These are phyloP conservation scores for Trigoniulus corallinus DNA, from an alignment of 1,140 invertebrate species.

Conservation along the genomic window DNA sequence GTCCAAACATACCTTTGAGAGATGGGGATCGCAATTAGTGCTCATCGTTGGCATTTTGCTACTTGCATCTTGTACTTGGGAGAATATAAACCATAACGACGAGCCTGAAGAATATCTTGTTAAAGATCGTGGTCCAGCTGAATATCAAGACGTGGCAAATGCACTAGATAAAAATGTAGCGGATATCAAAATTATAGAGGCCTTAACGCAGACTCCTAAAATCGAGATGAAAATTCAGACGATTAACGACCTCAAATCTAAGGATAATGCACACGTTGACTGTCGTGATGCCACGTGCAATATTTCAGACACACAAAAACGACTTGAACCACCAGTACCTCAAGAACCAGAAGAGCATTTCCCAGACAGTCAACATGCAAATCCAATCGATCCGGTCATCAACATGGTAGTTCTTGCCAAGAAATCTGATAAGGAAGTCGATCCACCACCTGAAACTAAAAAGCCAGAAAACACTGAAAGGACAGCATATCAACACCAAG, in stretches of 20 bases:
- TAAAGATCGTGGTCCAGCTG: constrained; percentile 35
- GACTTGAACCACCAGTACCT: constrained; percentile 12
- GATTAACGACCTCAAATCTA: constrained; percentile 4
- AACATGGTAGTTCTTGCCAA: background rate
- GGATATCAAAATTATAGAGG: constrained; percentile 4
- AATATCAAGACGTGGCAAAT: constrained; percentile 4
- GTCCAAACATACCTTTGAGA: constrained; percentile 27
- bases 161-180: constrained; percentile 11
- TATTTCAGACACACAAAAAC: too few relatives aligned
- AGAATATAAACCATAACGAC: constrained; percentile 42
- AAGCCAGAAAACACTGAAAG: constrained; percentile 2
- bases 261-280: background rate
- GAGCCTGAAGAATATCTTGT: constrained; percentile 23
- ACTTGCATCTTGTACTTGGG: constrained; percentile 70
- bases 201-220: background rate
- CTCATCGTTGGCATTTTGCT: constrained; percentile 57
- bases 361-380: too few relatives aligned
- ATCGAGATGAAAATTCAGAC: background rate
- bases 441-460: background rate
- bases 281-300: too few relatives aligned
- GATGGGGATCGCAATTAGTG: constrained; percentile 34
- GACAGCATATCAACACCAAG: background rate
- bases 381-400: too few relatives aligned
- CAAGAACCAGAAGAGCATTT: constrained; percentile 5
- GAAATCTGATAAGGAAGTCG: background rate